Evolutionary conservation across 2,888 invertebrate species (phyloP).

Genomic region (Ophion slaviceki): DNA sequence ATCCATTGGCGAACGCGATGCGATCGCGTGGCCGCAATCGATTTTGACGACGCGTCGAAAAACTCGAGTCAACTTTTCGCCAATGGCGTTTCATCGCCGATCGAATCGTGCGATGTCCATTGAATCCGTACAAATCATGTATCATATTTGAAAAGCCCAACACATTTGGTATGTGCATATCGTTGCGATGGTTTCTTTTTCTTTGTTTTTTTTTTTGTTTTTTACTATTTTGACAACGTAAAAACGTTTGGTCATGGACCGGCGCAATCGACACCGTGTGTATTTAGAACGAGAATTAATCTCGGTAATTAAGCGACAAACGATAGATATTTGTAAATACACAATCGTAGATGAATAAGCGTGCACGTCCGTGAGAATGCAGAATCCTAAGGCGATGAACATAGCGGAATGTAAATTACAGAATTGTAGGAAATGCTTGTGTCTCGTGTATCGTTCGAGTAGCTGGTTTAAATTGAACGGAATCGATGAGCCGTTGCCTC

Average conservation of each 20-base stretch:
- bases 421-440: conserved; percentile 22
- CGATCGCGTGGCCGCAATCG: background rate
- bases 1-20: conserved; percentile 34
- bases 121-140: conserved; percentile 32
- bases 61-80: background rate
- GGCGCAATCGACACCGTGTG: conserved; percentile 28
- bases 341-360: conserved; percentile 44
- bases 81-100: conserved; percentile 6
- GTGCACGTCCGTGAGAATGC: conserved; percentile 31
- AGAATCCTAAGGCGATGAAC: conserved; percentile 31
- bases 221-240: conserved; percentile 22
- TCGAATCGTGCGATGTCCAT: background rate
- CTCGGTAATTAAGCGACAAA: conserved; percentile 50
- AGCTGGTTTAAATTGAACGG: background rate
- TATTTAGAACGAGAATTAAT: conserved; percentile 47
- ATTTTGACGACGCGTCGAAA: background rate
- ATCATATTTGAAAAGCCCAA: conserved; percentile 39
- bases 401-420: conserved; percentile 15
- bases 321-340: conserved; percentile 66
- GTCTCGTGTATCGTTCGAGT: background rate
- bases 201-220: conserved; percentile 34
- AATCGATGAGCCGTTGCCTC: background rate
- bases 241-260: conserved; percentile 25
- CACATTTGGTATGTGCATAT: conserved; percentile 15
- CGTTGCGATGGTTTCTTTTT: conserved; percentile 24